Percentiles rank a stretch among this genome's conserved stretches.
These are phyloP conservation scores for Pseudeuparius sepicola DNA, from an alignment of 2,888 invertebrate species.

Conservation along the genomic window DNA sequence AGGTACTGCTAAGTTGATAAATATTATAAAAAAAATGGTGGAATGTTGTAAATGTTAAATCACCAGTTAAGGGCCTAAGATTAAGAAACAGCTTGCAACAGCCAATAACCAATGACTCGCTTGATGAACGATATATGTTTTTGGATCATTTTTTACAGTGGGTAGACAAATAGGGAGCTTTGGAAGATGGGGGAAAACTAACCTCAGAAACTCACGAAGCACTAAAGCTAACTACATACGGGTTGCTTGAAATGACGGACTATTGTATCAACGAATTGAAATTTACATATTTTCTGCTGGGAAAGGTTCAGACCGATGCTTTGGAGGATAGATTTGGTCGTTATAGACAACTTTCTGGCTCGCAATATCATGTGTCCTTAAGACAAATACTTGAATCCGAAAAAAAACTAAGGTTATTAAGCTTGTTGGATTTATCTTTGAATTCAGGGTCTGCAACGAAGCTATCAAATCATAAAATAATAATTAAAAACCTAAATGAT, in stretches of 20 bases:
- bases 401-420: slow-evolving; percentile 1
- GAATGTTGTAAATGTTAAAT: slow-evolving; percentile 12
- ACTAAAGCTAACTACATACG: slow-evolving; percentile 4
- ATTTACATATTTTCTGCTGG: slow-evolving; percentile 3
- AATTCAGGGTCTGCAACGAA: too few relatives aligned
- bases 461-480: too few relatives aligned
- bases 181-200: slow-evolving; percentile 8
- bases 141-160: slow-evolving; percentile 5
- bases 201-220: slow-evolving; percentile 8
- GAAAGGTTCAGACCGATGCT: slow-evolving; percentile 4
- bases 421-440: background rate
- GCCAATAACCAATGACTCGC: slow-evolving; percentile 9
- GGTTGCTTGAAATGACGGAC: slow-evolving; percentile 6
- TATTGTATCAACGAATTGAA: background rate
- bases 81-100: slow-evolving; percentile 5
- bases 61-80: slow-evolving; percentile 7
- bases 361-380: slow-evolving; percentile 1
- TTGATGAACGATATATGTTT: slow-evolving; percentile 5
- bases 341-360: slow-evolving; percentile 1
- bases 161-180: background rate
- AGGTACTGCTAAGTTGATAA: slow-evolving; percentile 11
- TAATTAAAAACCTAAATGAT: too few relatives aligned
- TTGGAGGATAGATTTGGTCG: slow-evolving; percentile 5
- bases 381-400: slow-evolving; percentile 5
- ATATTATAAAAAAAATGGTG: slow-evolving; percentile 11